These are phyloP conservation scores for Chelonus formosanus DNA, from an alignment of 2,888 invertebrate species.

Conservation along the genomic window DNA sequence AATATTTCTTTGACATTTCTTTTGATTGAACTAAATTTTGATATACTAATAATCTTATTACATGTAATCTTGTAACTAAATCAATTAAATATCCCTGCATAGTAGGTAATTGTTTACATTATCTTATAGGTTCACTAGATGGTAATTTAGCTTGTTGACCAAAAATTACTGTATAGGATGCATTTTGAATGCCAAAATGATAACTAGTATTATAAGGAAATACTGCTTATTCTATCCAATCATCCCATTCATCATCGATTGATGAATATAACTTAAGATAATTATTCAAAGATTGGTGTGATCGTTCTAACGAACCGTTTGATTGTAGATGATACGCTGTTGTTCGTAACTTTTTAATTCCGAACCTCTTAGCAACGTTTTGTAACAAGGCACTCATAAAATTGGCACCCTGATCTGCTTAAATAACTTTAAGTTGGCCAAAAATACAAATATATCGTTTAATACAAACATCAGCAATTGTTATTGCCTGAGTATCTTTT, in stretches of 20 bases:
- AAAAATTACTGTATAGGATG: too few species aligned
- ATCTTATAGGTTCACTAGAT: background rate
- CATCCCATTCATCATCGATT: constrained; percentile 37
- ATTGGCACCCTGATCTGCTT: too few species aligned
- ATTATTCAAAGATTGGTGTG: constrained; percentile 37
- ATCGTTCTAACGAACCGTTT: constrained; percentile 40
- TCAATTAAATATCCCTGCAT: constrained; percentile 4
- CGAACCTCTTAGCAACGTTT: constrained; percentile 38
- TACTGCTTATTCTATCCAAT: constrained; percentile 34
- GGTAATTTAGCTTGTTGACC: too few species aligned
- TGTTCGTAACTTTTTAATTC: constrained; percentile 36
- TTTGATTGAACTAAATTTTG: constrained; percentile 28
- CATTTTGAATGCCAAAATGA: too few species aligned
- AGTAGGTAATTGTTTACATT: constrained; percentile 19
- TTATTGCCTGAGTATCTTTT: constrained; percentile 29
- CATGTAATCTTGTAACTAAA: constrained; percentile 6
- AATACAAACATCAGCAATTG: constrained; percentile 40
- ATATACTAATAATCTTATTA: constrained; percentile 18
- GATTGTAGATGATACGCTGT: constrained; percentile 41
- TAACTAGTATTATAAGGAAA: constrained; percentile 22
- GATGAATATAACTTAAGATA: constrained; percentile 38
- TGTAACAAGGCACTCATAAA: constrained; percentile 37
- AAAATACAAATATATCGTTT: constrained; percentile 39
- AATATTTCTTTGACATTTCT: constrained; percentile 29
- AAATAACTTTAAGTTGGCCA: constrained; percentile 39